Evolutionary conservation across 2,888 invertebrate species (phyloP).

Genomic region (Scrobipalpa atriplicella): DNA sequence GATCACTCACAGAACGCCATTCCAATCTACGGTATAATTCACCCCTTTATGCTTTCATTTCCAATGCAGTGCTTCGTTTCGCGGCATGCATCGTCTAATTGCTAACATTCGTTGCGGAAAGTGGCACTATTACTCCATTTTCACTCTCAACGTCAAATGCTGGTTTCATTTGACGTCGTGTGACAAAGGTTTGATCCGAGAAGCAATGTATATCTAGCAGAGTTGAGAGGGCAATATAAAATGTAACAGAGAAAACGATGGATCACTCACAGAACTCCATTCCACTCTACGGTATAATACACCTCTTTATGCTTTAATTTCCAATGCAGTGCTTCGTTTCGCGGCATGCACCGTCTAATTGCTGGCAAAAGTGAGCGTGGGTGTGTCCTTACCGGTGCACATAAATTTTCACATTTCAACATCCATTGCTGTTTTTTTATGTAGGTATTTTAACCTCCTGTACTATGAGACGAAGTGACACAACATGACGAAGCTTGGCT

Average conservation of each 20-base stretch:
- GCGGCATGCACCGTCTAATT: not conserved
- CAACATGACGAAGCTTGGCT: too few relatives aligned
- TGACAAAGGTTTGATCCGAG: too few relatives aligned
- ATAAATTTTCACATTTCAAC: too few relatives aligned
- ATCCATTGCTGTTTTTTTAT: too few relatives aligned
- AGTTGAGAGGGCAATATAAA: too few relatives aligned
- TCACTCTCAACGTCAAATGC: too few relatives aligned
- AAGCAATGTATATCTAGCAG: too few relatives aligned
- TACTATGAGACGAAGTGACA: too few relatives aligned
- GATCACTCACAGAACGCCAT: not conserved
- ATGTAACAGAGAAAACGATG: too few relatives aligned
- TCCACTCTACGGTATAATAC: not conserved
- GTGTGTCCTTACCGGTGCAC: too few relatives aligned
- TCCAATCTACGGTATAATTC: not conserved
- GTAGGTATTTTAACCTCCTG: too few relatives aligned
- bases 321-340: not conserved
- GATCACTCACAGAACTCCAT: not conserved
- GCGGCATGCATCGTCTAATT: not conserved
- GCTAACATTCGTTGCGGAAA: not conserved
- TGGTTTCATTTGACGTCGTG: too few relatives aligned
- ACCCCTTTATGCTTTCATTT: conserved; percentile 7
- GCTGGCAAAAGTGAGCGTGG: not conserved
- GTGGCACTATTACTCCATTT: not conserved
- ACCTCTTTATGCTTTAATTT: conserved; percentile 3
- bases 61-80: not conserved